These are phyloP conservation scores for Daubentonia madagascariensis DNA, from an alignment of 2,113 vertebrate species.

Conservation along the genomic window DNA sequence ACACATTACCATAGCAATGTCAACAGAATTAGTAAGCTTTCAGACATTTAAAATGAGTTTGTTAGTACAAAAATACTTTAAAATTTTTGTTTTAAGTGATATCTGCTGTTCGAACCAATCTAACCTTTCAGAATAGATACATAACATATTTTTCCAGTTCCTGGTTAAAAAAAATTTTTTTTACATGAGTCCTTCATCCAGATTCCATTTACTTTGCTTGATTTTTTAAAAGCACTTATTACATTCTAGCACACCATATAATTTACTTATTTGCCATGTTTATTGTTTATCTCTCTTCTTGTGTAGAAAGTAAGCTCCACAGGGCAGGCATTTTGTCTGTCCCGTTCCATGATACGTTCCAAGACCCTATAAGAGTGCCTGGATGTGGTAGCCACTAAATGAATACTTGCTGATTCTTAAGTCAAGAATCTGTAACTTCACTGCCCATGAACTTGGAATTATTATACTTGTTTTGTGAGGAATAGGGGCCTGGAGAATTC, in stretches of 20 bases:
- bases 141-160: not conserved
- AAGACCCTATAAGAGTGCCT: not conserved
- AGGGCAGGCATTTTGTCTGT: not conserved
- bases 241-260: not conserved
- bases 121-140: not conserved
- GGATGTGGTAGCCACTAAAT: not conserved
- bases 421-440: not conserved
- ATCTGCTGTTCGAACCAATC: not conserved
- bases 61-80: not conserved
- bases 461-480: not conserved
- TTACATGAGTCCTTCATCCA: not conserved
- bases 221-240: not conserved
- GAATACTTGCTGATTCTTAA: not conserved
- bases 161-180: not conserved
- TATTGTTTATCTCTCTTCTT: not conserved
- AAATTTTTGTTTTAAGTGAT: not conserved
- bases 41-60: not conserved
- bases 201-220: not conserved
- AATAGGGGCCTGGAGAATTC: not conserved
- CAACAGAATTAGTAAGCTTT: conserved; percentile 20
- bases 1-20: not conserved
- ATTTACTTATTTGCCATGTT: not conserved
- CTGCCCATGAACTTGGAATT: not conserved
- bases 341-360: not conserved
- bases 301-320: not conserved